Conservation (phyloP, 2,888 invertebrate species). For the Conchocele bisecta region DNA sequence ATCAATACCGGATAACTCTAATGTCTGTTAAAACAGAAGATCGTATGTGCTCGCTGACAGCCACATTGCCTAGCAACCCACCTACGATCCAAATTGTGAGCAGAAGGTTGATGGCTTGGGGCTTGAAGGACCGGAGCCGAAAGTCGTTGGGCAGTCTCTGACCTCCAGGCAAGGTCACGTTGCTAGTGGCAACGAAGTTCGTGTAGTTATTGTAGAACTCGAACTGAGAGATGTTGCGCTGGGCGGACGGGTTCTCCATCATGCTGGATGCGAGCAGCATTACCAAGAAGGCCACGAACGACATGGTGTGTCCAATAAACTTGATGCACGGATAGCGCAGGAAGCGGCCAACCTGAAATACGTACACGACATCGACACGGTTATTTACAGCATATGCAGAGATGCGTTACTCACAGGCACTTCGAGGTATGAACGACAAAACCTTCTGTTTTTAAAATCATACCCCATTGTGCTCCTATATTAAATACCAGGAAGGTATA, state of each 20-base stretch:
- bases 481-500: too few relatives aligned
- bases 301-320: conserved; percentile 78
- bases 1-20: too few relatives aligned
- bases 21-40: too few relatives aligned
- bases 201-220: conserved; percentile 39
- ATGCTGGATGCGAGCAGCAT: conserved; percentile 73
- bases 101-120: conserved; percentile 66
- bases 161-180: conserved; percentile 20
- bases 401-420: not conserved
- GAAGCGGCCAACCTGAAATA: conserved; percentile 73
- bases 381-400: too few relatives aligned
- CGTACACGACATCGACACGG: too few relatives aligned
- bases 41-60: too few relatives aligned
- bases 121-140: conserved; percentile 61
- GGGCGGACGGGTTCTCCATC: conserved; percentile 58
- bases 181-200: not conserved
- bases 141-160: conserved; percentile 61
- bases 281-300: conserved; percentile 74
- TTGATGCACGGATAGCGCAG: conserved; percentile 78
- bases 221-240: conserved; percentile 30
- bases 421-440: not conserved
- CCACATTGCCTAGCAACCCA: too few relatives aligned
- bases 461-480: too few relatives aligned
- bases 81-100: conserved; percentile 70
- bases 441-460: not conserved